These are phyloP conservation scores for Amphilophus citrinellus DNA, from an alignment of 2,113 vertebrate genomes.

Conservation along the genomic window DNA sequence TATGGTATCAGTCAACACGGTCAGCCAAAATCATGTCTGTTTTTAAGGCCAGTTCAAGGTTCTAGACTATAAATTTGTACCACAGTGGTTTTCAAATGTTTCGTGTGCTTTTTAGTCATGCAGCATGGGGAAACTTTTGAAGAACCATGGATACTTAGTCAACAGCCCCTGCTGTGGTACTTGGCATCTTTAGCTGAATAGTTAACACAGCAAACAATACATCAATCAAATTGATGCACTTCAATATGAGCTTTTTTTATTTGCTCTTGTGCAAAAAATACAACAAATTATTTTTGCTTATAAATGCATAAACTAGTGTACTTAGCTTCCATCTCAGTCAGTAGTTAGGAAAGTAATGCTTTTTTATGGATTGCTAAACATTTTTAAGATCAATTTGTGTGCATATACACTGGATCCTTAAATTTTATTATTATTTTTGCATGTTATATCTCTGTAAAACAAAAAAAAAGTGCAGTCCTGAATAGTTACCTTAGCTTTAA, in stretches of 20 bases:
- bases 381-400: background rate
- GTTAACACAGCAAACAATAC: background rate
- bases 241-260: background rate
- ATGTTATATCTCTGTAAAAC: background rate
- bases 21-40: conserved; percentile 9
- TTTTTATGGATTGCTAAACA: background rate
- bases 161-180: background rate
- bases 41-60: background rate
- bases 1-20: background rate
- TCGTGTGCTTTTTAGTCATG: background rate
- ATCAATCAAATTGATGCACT: background rate
- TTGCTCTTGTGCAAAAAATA: background rate
- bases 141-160: conserved; percentile 1
- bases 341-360: background rate
- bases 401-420: background rate
- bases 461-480: background rate
- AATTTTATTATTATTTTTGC: background rate
- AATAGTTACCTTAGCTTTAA: background rate
- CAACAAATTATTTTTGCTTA: background rate
- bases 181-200: conserved; percentile 12
- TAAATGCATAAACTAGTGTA: background rate
- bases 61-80: background rate
- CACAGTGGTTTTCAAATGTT: background rate
- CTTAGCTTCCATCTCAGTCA: background rate
- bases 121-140: background rate